phyloP scores from a whole-genome alignment of 2,113 vertebrate species.

The Bagarius yarrelli region DNA sequence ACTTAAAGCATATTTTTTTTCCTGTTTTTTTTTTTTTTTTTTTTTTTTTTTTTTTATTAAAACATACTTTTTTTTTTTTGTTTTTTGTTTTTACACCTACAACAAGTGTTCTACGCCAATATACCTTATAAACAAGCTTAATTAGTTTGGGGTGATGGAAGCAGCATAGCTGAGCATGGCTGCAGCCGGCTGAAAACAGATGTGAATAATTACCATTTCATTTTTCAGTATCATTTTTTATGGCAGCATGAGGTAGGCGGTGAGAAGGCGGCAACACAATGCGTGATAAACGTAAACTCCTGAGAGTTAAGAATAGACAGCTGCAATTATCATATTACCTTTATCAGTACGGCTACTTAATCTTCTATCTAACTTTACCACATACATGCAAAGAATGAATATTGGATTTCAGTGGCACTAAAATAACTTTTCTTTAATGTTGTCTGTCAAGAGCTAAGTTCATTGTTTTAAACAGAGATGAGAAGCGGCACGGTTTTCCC shows the following conservation, averaged over 20 bases:
- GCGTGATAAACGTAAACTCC: constrained; percentile 53
- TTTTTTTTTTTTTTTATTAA: constrained; percentile 51
- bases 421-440: constrained; percentile 14
- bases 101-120: constrained; percentile 65
- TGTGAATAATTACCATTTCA: constrained; percentile 66
- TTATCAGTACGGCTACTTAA: background rate
- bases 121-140: constrained; percentile 71
- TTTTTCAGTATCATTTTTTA: constrained; percentile 61
- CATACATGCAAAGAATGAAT: background rate
- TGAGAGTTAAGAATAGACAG: constrained; percentile 24
- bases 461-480: background rate
- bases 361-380: constrained; percentile 13
- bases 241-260: constrained; percentile 45
- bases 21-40: constrained; percentile 47
- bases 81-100: constrained; percentile 66
- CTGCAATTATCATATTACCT: constrained; percentile 35
- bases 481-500: background rate
- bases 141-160: constrained; percentile 67
- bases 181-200: constrained; percentile 57
- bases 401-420: background rate
- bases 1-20: constrained; percentile 31
- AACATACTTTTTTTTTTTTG: constrained; percentile 57
- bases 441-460: constrained; percentile 17
- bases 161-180: constrained; percentile 53
- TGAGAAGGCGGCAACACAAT: constrained; percentile 41